Percentiles rank a stretch among this genome's conserved stretches.
These are phyloP conservation scores for Poecilia velifera DNA, from an alignment of 2,797 vertebrate species.

Conservation along the genomic window DNA sequence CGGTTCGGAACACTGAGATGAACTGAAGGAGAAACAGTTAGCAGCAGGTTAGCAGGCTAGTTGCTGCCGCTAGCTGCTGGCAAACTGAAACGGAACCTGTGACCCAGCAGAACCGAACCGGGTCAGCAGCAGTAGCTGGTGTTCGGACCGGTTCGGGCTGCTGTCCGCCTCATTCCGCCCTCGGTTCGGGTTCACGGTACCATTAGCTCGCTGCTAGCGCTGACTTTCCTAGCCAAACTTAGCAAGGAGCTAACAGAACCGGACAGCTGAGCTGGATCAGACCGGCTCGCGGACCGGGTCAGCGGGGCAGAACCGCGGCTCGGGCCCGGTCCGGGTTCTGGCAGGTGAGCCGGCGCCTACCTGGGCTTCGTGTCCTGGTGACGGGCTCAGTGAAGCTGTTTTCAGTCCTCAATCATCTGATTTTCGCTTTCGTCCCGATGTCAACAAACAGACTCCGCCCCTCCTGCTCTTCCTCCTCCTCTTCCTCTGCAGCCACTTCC, in stretches of 20 bases:
- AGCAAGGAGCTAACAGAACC: constrained; percentile 62
- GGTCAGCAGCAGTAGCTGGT: constrained; percentile 2
- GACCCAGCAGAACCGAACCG: neutral
- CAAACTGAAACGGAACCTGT: neutral
- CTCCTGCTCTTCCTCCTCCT: constrained; percentile 37
- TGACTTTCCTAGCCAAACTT: constrained; percentile 65
- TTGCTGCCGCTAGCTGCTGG: neutral
- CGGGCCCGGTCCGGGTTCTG: neutral
- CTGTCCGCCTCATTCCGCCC: constrained; percentile 17
- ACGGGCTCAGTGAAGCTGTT: constrained; percentile 34
- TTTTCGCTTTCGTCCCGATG: constrained; percentile 78
- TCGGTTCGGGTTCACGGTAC: constrained; percentile 16
- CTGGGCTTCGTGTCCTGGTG: constrained; percentile 45
- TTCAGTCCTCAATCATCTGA: constrained; percentile 70
- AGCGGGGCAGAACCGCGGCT: neutral
- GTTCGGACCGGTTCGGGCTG: constrained; percentile 20
- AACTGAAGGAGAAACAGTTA: neutral
- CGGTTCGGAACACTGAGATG: neutral
- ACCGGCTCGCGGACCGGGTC: neutral
- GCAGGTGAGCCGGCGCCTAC: constrained; percentile 6
- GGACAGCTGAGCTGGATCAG: constrained; percentile 1
- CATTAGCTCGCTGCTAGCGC: constrained; percentile 69
- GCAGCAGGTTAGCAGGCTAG: constrained; percentile 4
- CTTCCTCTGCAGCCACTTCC: constrained; percentile 2
- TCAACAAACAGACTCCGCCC: constrained; percentile 82